Evolutionary conservation across 2,797 vertebrate genomes (phyloP).

Genomic region (Anguilla pacifica): DNA sequence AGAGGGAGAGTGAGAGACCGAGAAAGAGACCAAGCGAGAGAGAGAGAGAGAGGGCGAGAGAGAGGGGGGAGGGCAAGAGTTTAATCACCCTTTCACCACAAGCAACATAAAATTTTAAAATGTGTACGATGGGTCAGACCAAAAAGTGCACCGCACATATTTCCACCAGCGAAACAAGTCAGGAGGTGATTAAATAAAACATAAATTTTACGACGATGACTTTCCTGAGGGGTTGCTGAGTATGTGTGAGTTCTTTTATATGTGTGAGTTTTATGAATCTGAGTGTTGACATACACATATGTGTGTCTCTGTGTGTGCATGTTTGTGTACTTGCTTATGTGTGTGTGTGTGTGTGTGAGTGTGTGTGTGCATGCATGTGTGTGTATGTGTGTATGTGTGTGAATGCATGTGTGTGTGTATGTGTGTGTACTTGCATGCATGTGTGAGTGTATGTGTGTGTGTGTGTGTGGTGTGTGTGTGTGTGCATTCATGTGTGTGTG

Average conservation of each 20-base stretch:
- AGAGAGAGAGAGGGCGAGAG: neutral
- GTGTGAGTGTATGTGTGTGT: neutral
- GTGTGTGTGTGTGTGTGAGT: neutral
- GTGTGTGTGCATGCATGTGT: neutral
- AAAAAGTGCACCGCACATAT: conserved; percentile 3
- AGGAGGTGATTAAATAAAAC: neutral
- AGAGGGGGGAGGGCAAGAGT: neutral
- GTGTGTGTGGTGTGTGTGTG: neutral
- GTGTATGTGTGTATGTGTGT: neutral
- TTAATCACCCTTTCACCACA: neutral
- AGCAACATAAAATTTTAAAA: neutral
- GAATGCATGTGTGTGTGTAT: neutral
- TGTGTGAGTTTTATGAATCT: neutral
- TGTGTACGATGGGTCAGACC: neutral
- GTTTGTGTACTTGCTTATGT: neutral
- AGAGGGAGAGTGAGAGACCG: neutral
- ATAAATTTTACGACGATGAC: neutral
- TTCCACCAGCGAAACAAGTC: neutral
- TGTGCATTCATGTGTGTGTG: neutral
- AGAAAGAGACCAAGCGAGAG: neutral
- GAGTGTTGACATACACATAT: neutral
- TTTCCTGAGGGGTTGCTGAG: neutral
- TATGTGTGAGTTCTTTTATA: neutral
- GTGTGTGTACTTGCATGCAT: too few relatives aligned
- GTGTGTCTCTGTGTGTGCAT: neutral